Evolutionary conservation across 2,113 vertebrate species (phyloP).

Genomic region (Empidonax alnorum): DNA sequence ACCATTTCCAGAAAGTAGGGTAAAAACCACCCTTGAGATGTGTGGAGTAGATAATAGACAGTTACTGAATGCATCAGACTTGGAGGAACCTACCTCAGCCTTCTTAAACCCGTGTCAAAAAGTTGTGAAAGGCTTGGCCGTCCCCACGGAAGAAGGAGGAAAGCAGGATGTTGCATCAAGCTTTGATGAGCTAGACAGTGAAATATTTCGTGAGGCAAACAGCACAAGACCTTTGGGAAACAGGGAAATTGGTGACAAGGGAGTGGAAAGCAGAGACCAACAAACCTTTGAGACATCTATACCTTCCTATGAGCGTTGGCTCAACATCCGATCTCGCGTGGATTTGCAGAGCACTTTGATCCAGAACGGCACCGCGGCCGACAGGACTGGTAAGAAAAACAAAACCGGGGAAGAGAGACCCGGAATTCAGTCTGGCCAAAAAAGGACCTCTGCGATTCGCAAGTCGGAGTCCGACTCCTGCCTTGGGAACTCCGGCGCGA

Average conservation of each 20-base stretch:
- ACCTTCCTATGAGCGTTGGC: neutral
- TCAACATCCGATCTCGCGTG: neutral
- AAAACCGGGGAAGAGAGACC: neutral
- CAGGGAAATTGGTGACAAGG: neutral
- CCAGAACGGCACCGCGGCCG: neutral
- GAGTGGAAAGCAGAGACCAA: neutral
- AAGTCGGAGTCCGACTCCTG: neutral
- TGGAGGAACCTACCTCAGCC: neutral
- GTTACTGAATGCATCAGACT: neutral
- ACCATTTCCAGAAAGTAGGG: slow-evolving; percentile 27
- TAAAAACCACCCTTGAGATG: slow-evolving; percentile 12
- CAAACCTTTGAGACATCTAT: neutral
- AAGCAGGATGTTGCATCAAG: slow-evolving; percentile 31
- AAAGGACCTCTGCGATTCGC: neutral
- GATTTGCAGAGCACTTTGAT: neutral
- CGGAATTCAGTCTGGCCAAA: neutral
- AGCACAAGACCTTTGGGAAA: neutral
- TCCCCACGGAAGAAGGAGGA: slow-evolving; percentile 47
- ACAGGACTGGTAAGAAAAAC: neutral
- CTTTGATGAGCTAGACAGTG: slow-evolving; percentile 14
- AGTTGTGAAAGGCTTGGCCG: slow-evolving; percentile 45
- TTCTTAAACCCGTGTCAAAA: slow-evolving; percentile 6
- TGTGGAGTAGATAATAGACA: slow-evolving; percentile 45
- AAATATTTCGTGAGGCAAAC: neutral
- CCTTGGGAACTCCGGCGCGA: neutral